Conservation (phyloP, 2,113 vertebrate species). For the Atlantisia rogersi region DNA sequence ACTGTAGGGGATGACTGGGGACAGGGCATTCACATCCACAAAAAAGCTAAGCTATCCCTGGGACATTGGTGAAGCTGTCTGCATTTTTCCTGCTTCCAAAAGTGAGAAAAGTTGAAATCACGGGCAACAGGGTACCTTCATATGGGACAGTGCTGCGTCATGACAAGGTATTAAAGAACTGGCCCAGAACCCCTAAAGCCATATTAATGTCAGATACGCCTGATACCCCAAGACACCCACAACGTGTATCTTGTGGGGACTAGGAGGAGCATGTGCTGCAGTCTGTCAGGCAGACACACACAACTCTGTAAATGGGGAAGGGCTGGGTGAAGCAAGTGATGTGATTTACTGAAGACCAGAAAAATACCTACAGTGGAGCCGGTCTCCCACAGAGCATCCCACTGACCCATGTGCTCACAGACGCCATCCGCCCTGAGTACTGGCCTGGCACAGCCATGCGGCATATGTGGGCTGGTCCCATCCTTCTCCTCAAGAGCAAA, state of each 20-base stretch:
- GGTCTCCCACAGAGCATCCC: neutral
- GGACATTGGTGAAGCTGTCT: neutral
- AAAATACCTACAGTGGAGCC: neutral
- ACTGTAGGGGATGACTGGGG: neutral
- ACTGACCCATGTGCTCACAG: neutral
- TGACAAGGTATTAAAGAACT: neutral
- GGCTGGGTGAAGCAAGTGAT: neutral
- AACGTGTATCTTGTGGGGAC: neutral
- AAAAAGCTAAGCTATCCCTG: neutral
- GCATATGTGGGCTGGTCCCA: too few species aligned
- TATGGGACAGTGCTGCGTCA: neutral
- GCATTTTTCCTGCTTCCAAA: neutral
- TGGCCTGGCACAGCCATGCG: too few species aligned
- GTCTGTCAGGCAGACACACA: neutral
- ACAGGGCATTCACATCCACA: neutral
- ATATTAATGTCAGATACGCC: too few species aligned
- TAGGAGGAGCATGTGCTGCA: neutral
- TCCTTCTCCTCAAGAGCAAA: too few species aligned
- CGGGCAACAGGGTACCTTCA: neutral
- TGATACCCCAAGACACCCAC: too few species aligned
- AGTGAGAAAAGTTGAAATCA: neutral
- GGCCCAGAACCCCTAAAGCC: neutral
- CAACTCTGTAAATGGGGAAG: neutral
- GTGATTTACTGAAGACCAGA: neutral
- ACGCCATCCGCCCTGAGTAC: too few species aligned